Conservation (phyloP, 2,797 vertebrate species). For the Bothrops alternatus region DNA sequence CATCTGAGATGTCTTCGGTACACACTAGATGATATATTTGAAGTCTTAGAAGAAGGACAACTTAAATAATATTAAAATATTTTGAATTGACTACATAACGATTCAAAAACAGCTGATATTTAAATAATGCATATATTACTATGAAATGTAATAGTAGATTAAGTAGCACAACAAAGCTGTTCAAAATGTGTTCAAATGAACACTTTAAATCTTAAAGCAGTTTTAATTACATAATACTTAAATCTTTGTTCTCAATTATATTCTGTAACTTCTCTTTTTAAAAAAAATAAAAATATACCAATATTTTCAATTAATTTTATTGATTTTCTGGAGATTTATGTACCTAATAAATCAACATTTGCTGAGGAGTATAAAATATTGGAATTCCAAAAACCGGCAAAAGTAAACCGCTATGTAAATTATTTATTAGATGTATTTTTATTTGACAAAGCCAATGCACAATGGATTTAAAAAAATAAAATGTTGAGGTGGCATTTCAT, state of each 20-base stretch:
- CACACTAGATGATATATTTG: slow-evolving; percentile 18
- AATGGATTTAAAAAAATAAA: not conserved
- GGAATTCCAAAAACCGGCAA: not conserved
- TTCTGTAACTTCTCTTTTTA: not conserved
- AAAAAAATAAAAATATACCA: slow-evolving; percentile 9
- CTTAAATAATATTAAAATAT: not conserved
- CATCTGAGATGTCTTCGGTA: not conserved
- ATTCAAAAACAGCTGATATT: not conserved
- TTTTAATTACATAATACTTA: not conserved
- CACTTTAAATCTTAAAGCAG: not conserved
- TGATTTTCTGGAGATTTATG: not conserved
- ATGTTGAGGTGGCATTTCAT: not conserved
- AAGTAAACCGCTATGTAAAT: not conserved
- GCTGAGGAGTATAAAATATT: not conserved
- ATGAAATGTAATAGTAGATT: slow-evolving; percentile 4
- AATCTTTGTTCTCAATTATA: slow-evolving; percentile 4
- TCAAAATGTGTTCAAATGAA: not conserved
- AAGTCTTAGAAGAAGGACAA: slow-evolving; percentile 8
- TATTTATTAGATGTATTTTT: not conserved
- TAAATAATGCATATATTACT: slow-evolving; percentile 1
- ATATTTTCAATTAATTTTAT: not conserved
- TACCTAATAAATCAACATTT: not conserved
- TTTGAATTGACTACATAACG: not conserved
- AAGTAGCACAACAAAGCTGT: not conserved
- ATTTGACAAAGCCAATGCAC: not conserved